Conservation (phyloP, 2,113 vertebrate species). For the Corythoichthys haematopterus region DNA sequence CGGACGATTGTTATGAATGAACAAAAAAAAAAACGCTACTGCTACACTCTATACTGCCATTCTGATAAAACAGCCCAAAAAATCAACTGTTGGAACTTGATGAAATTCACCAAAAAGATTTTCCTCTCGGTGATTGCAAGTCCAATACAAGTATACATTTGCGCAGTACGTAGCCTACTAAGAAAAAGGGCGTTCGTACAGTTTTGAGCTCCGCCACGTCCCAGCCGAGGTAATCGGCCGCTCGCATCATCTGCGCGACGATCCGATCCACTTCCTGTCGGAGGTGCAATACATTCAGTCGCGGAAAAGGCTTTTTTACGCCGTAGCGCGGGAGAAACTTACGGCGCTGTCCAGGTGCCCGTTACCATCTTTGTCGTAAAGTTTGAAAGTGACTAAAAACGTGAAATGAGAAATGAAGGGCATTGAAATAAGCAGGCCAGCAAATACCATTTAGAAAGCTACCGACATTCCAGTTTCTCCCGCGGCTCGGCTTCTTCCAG, state of each 20-base stretch:
- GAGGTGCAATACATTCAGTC: constrained; percentile 8
- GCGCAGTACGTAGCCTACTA: not conserved
- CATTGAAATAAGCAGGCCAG: not conserved
- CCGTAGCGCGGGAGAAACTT: constrained; percentile 51
- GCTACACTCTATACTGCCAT: too few relatives aligned
- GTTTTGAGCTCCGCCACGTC: constrained; percentile 88
- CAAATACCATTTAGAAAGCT: not conserved
- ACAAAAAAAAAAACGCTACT: too few relatives aligned
- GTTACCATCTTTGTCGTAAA: constrained; percentile 89
- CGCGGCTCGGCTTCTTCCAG: constrained; percentile 85
- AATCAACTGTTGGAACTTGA: too few relatives aligned
- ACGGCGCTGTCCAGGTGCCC: constrained; percentile 88
- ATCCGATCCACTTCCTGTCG: constrained; percentile 89
- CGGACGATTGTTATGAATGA: too few relatives aligned
- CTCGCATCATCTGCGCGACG: constrained; percentile 89
- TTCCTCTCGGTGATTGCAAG: too few relatives aligned
- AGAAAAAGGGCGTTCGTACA: constrained; percentile 61
- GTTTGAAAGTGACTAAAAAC: constrained; percentile 83
- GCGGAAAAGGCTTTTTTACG: not conserved
- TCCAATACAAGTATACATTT: not conserved
- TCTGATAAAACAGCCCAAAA: too few relatives aligned
- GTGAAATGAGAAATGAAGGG: not conserved
- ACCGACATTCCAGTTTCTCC: constrained; percentile 89
- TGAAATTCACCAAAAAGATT: too few relatives aligned
- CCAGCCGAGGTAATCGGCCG: constrained; percentile 92